These are phyloP conservation scores for Sebastes itinus DNA, from an alignment of 2,797 vertebrate genomes.

Conservation along the genomic window DNA sequence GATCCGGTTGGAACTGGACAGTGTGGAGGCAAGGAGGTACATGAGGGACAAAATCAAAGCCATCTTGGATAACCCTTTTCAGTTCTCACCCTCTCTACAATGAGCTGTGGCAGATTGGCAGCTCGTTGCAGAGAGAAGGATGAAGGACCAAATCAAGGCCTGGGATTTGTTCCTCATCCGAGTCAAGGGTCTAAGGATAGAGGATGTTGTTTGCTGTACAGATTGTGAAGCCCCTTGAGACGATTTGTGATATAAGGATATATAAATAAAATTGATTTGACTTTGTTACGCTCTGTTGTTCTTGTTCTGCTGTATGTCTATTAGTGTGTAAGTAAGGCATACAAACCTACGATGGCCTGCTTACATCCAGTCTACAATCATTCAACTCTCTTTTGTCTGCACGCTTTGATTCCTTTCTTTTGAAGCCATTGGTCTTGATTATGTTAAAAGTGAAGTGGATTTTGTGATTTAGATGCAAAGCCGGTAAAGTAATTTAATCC, in stretches of 20 bases:
- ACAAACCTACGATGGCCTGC: not conserved
- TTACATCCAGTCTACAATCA: not conserved
- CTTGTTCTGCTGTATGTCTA: not conserved
- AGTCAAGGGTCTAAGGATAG: too few relatives aligned
- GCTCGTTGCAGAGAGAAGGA: not conserved
- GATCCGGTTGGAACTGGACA: not conserved
- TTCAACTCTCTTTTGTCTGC: not conserved
- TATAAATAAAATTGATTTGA: not conserved
- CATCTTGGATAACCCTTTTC: not conserved
- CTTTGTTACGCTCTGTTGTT: not conserved
- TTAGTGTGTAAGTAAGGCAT: not conserved
- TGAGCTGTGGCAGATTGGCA: not conserved
- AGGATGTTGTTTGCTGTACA: too few relatives aligned
- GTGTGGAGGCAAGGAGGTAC: not conserved
- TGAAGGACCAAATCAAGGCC: too few relatives aligned
- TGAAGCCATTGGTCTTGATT: not conserved
- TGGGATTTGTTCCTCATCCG: too few relatives aligned
- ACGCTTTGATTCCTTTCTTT: not conserved
- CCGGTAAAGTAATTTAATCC: not conserved
- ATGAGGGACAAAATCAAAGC: not conserved
- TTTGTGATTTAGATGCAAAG: not conserved
- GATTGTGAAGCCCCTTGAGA: too few relatives aligned
- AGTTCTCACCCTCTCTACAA: not conserved
- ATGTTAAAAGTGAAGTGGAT: not conserved
- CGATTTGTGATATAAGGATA: not conserved